Base-by-base conservation (phyloP, 1,140 invertebrate genomes). In the Lamellibrachia luymesi region DNA sequence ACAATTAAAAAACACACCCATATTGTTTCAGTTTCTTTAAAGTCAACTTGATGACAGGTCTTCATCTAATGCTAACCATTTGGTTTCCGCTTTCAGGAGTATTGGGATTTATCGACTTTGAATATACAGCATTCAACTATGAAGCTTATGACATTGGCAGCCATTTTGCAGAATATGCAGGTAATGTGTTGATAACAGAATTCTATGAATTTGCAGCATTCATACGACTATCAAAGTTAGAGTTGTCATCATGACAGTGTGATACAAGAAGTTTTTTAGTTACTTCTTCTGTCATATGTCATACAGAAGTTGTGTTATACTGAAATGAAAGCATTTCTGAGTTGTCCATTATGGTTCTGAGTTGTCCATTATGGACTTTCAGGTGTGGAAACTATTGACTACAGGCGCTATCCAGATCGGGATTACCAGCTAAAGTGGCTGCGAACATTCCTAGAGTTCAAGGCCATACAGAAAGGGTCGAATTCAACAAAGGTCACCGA, bases 91-190 rank as follows among this genome's bases (percentile, higher is more conserved):
- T 97, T 94, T 93, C 95, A 95, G 96, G 96, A 49, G 94, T 94
- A 93, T 97, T 99, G 4, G 97, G 97, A 49, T 99, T 99, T 96
- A 99, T 99, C 95, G 99, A 99, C 96, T 99, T 98, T 96, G 99
- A 99, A 96, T 99, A 99, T 97, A 98, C 98, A 8, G 98, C 97
- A 93, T 98, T 98, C 95, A 99, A 99, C 96, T 99, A 98, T 97
- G 98, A 99, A 96, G 98, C 98, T 1, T 99, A 97, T 96, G 99
- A 99, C 96, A 99, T 99, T 96, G 99, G 98, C 25, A 99, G 99
- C 97, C 99, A 99, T 97, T 99, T 99, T 97, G 98, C 98, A 95
- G 99, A 99, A 97, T 99, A 98, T 97, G 98, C 98, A 95, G 99
- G 99, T 98, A 97, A 97, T 96, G 22, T 22, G 90, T 91, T 13